These are phyloP conservation scores for Hassar affinis DNA, from an alignment of 2,113 vertebrate genomes.

Conservation along the genomic window DNA sequence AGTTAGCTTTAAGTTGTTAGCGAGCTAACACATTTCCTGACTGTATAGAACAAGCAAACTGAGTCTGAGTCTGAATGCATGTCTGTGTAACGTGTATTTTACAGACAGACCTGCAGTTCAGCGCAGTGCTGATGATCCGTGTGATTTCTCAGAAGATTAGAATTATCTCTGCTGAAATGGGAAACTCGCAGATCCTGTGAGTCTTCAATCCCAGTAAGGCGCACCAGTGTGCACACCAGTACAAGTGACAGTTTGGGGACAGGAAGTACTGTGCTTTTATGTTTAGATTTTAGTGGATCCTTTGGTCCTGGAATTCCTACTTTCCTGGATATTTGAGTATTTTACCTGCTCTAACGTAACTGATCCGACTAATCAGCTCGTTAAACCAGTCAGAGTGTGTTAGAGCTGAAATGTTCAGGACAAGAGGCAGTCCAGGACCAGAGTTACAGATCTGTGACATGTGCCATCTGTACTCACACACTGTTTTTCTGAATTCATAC, in stretches of 20 bases:
- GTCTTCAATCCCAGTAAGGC: constrained; percentile 62
- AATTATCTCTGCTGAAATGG: constrained; percentile 37
- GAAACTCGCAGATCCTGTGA: constrained; percentile 64
- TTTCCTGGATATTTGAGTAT: background rate
- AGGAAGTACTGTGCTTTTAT: background rate
- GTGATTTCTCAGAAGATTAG: background rate
- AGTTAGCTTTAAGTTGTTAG: background rate
- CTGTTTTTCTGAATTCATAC: constrained; percentile 16
- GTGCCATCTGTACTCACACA: background rate
- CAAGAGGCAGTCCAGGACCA: background rate
- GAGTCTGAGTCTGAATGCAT: too few species aligned
- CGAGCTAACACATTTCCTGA: too few species aligned
- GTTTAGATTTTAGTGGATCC: background rate
- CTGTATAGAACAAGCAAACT: background rate
- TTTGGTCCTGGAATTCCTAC: background rate
- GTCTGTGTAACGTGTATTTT: too few species aligned
- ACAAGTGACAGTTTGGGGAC: background rate
- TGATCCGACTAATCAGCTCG: background rate
- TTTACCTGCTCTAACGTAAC: background rate
- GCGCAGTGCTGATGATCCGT: background rate
- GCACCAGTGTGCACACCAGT: constrained; percentile 40
- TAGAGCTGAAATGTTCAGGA: background rate
- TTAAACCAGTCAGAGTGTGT: background rate
- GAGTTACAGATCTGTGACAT: background rate
- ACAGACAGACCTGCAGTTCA: background rate